phyloP scores from a whole-genome alignment of 1,140 invertebrate species.

The roundworm (Caenorhabditis elegans) region DNA sequence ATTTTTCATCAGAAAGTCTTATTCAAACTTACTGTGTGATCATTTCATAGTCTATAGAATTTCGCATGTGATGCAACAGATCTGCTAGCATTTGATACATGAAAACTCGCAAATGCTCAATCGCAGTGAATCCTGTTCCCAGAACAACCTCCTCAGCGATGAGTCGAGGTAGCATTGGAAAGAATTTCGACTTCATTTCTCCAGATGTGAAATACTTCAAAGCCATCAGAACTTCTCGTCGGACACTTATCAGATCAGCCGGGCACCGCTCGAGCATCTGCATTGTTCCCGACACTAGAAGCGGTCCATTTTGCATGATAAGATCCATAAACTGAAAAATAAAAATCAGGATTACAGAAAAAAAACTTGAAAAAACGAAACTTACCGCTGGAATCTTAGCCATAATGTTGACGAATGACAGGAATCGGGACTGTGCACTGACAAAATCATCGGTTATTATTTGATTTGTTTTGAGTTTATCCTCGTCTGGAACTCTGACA shows the following conservation, averaged over 20 bases:
- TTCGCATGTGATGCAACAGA: slow-evolving; percentile 43
- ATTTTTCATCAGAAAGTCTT: not conserved
- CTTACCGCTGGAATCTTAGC: slow-evolving; percentile 26
- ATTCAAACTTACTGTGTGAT: slow-evolving; percentile 31
- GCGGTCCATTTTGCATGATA: not conserved
- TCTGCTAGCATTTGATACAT: slow-evolving; percentile 43
- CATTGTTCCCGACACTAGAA: not conserved
- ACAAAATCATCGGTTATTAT: slow-evolving; percentile 1
- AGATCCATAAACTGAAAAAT: slow-evolving; percentile 41
- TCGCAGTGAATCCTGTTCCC: slow-evolving; percentile 25
- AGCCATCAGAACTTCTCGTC: slow-evolving; percentile 34
- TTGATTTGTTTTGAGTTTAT: not conserved
- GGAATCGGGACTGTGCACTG: slow-evolving; percentile 1
- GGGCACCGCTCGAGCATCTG: not conserved
- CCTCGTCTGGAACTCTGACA: not conserved
- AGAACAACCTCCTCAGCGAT: slow-evolving; percentile 7
- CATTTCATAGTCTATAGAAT: slow-evolving; percentile 22
- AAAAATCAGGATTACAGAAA: not conserved
- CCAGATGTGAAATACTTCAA: slow-evolving; percentile 23
- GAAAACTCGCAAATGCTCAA: slow-evolving; percentile 11
- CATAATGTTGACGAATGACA: slow-evolving; percentile 22
- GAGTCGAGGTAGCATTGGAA: slow-evolving; percentile 32
- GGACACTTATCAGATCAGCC: not conserved
- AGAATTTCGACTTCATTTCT: slow-evolving; percentile 22
- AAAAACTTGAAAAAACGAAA: not conserved